A percentile compares a stretch with the other conserved stretches of the same genome.
Evolutionary conservation across 2,113 vertebrate genomes (phyloP).

Genomic region (Caloenas nicobarica): DNA sequence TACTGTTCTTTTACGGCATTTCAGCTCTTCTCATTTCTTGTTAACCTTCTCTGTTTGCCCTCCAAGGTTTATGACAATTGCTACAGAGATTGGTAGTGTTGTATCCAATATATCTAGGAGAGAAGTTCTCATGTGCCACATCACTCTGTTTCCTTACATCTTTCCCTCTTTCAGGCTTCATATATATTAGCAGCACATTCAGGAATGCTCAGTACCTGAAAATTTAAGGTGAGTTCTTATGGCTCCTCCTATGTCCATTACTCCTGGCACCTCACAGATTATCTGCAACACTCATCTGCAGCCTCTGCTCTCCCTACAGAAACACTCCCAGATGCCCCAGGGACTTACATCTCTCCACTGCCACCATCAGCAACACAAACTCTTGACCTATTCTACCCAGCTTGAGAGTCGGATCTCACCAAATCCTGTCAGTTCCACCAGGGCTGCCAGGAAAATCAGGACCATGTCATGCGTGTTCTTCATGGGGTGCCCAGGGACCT

Average conservation of each 20-base stretch:
- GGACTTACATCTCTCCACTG: not conserved
- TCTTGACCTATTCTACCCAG: not conserved
- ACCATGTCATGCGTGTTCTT: not conserved
- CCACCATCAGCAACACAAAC: not conserved
- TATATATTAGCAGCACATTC: not conserved
- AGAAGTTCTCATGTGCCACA: not conserved
- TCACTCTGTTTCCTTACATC: accelerated
- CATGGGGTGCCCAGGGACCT: no score
- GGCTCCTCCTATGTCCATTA: not conserved
- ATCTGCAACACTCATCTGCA: not conserved
- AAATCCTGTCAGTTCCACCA: not conserved
- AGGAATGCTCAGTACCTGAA: not conserved
- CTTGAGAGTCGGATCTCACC: not conserved
- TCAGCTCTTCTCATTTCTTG: no score
- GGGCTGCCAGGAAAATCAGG: not conserved
- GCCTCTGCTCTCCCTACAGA: not conserved
- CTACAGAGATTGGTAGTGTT: no score
- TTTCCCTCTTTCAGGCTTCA: not conserved
- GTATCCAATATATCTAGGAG: no score
- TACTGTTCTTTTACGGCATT: no score
- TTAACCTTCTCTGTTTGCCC: no score
- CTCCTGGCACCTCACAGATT: not conserved
- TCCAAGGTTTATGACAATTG: no score
- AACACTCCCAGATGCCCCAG: not conserved
- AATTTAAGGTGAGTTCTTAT: not conserved